These are phyloP conservation scores for Ptychobarbus kaznakovi DNA, from an alignment of 2,797 vertebrate genomes.

Conservation along the genomic window DNA sequence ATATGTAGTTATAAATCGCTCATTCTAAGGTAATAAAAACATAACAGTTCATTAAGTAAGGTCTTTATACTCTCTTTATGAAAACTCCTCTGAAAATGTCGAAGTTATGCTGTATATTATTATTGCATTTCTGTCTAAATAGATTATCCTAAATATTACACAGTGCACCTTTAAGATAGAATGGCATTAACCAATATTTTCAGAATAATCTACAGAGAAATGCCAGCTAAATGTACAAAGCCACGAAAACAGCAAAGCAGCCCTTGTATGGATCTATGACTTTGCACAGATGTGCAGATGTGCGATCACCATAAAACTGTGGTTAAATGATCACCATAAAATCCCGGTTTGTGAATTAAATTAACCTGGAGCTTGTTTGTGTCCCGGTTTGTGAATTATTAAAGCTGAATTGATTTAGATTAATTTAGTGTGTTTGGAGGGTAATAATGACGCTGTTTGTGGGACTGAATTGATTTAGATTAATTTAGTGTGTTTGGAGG, in stretches of 20 bases:
- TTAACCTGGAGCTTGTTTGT: too few relatives aligned
- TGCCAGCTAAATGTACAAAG: not conserved
- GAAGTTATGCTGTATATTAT: too few relatives aligned
- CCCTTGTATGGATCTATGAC: constrained; percentile 20
- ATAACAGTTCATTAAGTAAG: too few relatives aligned
- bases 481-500: constrained; percentile 28
- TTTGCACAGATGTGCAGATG: constrained; percentile 39
- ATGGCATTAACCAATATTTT: constrained; percentile 1
- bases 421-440: constrained; percentile 28
- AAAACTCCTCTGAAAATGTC: too few relatives aligned
- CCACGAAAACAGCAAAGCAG: constrained; percentile 10
- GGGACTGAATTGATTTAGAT: constrained; percentile 48
- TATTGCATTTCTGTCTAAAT: too few relatives aligned
- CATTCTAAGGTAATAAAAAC: too few relatives aligned
- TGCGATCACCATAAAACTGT: constrained; percentile 18
- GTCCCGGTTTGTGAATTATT: constrained; percentile 58
- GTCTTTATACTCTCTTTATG: too few relatives aligned
- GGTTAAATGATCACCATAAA: constrained; percentile 26
- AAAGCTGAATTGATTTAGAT: constrained; percentile 51
- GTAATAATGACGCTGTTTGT: constrained; percentile 36
- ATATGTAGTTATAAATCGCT: too few relatives aligned
- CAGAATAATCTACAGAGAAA: constrained; percentile 45
- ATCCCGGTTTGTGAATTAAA: constrained; percentile 58
- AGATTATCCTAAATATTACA: too few relatives aligned
- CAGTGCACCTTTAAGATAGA: too few relatives aligned